These are phyloP conservation scores for Nycticryphes semicollaris DNA, from an alignment of 2,113 vertebrate genomes.

Conservation along the genomic window DNA sequence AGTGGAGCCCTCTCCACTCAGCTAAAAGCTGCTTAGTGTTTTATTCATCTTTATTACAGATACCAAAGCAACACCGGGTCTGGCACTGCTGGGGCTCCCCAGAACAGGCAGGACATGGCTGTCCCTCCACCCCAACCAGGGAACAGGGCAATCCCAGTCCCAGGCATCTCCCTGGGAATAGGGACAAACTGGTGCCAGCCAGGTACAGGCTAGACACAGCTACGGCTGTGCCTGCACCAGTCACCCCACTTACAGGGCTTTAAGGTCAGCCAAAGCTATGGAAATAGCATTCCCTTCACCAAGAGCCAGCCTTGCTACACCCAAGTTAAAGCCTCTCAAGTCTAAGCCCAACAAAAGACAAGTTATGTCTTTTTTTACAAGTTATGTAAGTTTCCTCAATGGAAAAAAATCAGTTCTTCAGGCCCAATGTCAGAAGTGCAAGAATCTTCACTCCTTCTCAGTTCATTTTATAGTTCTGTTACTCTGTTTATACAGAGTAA, in stretches of 20 bases:
- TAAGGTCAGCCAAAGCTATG: neutral
- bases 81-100: accelerated
- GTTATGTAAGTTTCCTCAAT: neutral
- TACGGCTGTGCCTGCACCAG: accelerated
- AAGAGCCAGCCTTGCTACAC: neutral
- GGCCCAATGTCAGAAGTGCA: neutral
- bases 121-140: neutral
- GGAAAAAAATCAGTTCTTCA: neutral
- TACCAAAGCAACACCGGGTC: accelerated
- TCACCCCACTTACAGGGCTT: neutral
- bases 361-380: neutral
- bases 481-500: neutral
- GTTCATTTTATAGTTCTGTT: neutral
- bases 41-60: neutral
- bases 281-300: neutral
- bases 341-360: neutral
- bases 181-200: neutral
- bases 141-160: too few relatives aligned
- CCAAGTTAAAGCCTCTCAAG: neutral
- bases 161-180: neutral
- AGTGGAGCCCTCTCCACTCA: neutral
- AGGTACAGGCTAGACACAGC: too few relatives aligned
- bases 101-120: neutral
- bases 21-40: neutral
- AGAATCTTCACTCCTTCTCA: neutral